These are phyloP conservation scores for Poecilia velifera DNA, from an alignment of 2,797 vertebrate species.

Conservation along the genomic window DNA sequence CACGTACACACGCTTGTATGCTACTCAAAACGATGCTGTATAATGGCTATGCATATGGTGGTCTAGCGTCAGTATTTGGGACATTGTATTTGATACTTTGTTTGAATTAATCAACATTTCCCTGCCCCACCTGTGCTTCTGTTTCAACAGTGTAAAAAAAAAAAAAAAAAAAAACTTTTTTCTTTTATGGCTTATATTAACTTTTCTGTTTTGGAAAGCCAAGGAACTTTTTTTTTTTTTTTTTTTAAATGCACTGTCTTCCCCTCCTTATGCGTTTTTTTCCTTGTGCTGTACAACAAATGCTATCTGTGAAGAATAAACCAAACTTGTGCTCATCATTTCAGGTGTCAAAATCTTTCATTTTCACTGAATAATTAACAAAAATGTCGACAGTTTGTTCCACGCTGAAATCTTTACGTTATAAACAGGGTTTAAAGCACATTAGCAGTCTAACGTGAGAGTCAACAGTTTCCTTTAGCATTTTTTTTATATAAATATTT, in stretches of 20 bases:
- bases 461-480: neutral
- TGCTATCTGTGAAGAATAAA: constrained; percentile 79
- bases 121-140: constrained; percentile 68
- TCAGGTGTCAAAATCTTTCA: constrained; percentile 44
- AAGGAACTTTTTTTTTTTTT: constrained; percentile 66
- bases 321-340: constrained; percentile 81
- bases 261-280: constrained; percentile 62
- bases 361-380: neutral
- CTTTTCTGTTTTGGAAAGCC: constrained; percentile 70
- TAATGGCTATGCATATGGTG: constrained; percentile 71
- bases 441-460: neutral
- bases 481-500: neutral
- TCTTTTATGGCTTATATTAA: constrained; percentile 44
- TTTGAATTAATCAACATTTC: constrained; percentile 58
- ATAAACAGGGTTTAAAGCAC: neutral
- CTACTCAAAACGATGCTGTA: constrained; percentile 66
- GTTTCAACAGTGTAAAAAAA: constrained; percentile 48
- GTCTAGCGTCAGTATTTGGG: constrained; percentile 66
- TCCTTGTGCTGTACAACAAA: constrained; percentile 80
- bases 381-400: neutral
- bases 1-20: constrained; percentile 60
- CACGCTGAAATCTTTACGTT: neutral
- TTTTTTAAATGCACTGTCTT: constrained; percentile 65
- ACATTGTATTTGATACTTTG: constrained; percentile 70
- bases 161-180: neutral